phyloP scores from a whole-genome alignment of 1,140 invertebrate species.

The Hormaphis cornu region DNA sequence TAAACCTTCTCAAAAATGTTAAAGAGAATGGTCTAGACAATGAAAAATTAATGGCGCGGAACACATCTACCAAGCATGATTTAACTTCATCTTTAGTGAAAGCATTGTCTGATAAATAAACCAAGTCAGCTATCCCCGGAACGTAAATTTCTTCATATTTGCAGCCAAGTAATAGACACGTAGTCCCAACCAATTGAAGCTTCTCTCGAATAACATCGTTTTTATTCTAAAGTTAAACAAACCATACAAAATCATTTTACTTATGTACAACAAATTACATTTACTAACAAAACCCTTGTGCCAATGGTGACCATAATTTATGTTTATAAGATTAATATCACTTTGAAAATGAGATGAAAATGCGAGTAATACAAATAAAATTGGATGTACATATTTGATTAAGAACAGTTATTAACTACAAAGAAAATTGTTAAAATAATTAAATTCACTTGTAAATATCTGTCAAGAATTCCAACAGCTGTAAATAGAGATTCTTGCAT shows the following conservation, averaged over 20 bases:
- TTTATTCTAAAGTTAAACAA: conserved; percentile 38
- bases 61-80: conserved; percentile 74
- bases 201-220: conserved; percentile 54
- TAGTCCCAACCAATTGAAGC: conserved; percentile 82
- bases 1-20: conserved; percentile 76
- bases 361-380: background rate
- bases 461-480: conserved; percentile 78
- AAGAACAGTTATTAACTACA: too few relatives aligned
- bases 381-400: too few relatives aligned
- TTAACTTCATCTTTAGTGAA: conserved; percentile 71
- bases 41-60: conserved; percentile 65
- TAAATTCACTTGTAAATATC: conserved; percentile 70
- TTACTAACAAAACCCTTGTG: background rate
- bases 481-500: conserved; percentile 86
- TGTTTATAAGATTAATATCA: background rate
- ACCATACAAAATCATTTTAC: background rate
- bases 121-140: conserved; percentile 79
- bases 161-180: conserved; percentile 81
- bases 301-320: background rate
- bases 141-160: conserved; percentile 94
- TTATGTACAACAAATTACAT: background rate
- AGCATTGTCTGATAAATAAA: conserved; percentile 83
- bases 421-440: background rate
- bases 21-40: conserved; percentile 75
- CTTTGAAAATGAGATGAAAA: too few relatives aligned